These are phyloP conservation scores for Imbricaverruca yamaguchii DNA, from an alignment of 2,888 invertebrate genomes.

Conservation along the genomic window DNA sequence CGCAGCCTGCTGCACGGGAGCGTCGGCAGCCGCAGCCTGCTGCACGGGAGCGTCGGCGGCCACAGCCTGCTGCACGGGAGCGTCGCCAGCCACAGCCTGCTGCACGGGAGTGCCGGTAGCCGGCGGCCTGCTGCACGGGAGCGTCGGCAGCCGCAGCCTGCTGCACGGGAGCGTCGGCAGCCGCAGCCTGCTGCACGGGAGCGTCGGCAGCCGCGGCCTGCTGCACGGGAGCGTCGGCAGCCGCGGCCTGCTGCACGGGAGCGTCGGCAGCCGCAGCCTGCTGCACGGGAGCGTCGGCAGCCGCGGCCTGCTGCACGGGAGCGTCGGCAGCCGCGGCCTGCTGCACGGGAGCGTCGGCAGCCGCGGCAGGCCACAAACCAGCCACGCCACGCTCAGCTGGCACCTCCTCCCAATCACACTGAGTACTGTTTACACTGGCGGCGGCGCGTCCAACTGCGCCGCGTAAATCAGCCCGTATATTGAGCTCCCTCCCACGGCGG, in stretches of 20 bases:
- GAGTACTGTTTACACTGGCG: background rate
- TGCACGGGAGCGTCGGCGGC: too few species aligned
- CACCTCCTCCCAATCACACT: conserved; percentile 15
- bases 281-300: background rate
- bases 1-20: background rate
- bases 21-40: background rate
- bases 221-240: background rate
- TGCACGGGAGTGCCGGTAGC: background rate
- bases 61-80: background rate
- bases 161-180: background rate
- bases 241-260: background rate
- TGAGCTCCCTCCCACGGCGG: background rate
- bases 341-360: background rate
- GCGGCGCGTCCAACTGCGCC: background rate
- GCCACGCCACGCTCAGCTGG: background rate
- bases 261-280: background rate
- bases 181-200: background rate
- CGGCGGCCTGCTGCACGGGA: background rate
- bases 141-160: background rate
- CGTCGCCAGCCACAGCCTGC: background rate
- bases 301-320: background rate
- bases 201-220: background rate
- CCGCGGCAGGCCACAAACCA: background rate
- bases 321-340: background rate
- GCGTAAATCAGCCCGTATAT: background rate